phyloP scores from a whole-genome alignment of 2,888 invertebrate genomes.

The Chironomus riparius region DNA sequence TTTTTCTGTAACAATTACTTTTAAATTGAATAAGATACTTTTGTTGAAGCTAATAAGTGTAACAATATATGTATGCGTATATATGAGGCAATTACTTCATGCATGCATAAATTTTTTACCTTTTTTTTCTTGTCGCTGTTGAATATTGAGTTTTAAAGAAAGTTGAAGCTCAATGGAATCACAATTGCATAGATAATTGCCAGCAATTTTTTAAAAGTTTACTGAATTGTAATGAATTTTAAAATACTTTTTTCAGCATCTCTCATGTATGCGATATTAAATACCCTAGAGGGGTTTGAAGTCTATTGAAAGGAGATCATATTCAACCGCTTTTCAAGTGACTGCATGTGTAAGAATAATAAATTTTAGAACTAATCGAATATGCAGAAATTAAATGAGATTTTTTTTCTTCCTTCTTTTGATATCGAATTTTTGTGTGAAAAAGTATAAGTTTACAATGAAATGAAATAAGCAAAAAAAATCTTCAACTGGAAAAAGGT shows the following conservation, averaged over 20 bases:
- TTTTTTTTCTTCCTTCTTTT: not conserved
- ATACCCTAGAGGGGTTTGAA: not conserved
- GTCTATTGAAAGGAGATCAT: not conserved
- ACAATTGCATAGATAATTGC: conserved; percentile 8
- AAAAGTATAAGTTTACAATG: not conserved
- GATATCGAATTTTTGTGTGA: not conserved
- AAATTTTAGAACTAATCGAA: not conserved
- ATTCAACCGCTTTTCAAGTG: not conserved
- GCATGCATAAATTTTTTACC: not conserved
- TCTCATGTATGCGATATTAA: no score
- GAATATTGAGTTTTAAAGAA: not conserved
- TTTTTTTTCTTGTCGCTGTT: not conserved
- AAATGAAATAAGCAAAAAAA: no score
- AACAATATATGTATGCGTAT: not conserved
- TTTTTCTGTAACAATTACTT: conserved; percentile 11
- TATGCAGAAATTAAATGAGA: not conserved
- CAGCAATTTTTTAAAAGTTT: not conserved
- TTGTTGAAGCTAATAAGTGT: conserved; percentile 13
- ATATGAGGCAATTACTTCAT: not conserved
- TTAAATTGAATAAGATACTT: conserved; percentile 10
- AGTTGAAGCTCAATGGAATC: not conserved
- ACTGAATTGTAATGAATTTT: not conserved
- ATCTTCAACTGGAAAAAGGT: no score
- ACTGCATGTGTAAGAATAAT: not conserved
- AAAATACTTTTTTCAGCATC: not conserved